These are phyloP conservation scores for Papilio helenus DNA, from an alignment of 1,140 invertebrate genomes.

Conservation along the genomic window DNA sequence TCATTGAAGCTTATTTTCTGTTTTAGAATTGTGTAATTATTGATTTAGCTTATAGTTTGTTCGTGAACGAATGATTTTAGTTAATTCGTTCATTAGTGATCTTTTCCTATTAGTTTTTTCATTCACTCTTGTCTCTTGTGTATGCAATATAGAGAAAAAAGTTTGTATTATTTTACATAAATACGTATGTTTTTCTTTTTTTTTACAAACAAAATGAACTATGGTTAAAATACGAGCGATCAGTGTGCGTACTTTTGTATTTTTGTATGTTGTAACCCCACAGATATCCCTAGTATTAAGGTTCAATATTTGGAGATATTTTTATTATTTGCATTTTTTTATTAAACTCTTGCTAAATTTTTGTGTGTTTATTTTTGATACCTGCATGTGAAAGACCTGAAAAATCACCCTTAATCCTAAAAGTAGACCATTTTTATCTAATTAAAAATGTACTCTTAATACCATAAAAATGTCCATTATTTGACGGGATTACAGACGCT, in stretches of 20 bases:
- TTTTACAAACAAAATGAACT: neutral
- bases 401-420: too few species aligned
- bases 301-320: conserved; percentile 81
- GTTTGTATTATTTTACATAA: neutral
- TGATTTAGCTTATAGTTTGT: neutral
- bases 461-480: too few species aligned
- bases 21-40: neutral
- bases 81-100: neutral
- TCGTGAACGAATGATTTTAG: neutral
- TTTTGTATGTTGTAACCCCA: conserved; percentile 70
- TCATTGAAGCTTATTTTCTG: too few species aligned
- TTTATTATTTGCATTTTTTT: conserved; percentile 83
- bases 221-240: conserved; percentile 43
- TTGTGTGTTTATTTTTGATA: conserved; percentile 60
- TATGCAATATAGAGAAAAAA: neutral
- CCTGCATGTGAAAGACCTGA: neutral
- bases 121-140: neutral
- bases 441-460: too few species aligned
- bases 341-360: conserved; percentile 81
- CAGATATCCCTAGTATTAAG: conserved; percentile 74
- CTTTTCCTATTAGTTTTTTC: neutral
- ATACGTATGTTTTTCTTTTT: neutral
- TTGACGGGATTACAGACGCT: too few species aligned
- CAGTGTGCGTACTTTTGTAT: conserved; percentile 72
- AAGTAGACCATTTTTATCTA: too few species aligned